Conservation (phyloP, 2,113 vertebrate species). For the Tupaia chinensis region DNA sequence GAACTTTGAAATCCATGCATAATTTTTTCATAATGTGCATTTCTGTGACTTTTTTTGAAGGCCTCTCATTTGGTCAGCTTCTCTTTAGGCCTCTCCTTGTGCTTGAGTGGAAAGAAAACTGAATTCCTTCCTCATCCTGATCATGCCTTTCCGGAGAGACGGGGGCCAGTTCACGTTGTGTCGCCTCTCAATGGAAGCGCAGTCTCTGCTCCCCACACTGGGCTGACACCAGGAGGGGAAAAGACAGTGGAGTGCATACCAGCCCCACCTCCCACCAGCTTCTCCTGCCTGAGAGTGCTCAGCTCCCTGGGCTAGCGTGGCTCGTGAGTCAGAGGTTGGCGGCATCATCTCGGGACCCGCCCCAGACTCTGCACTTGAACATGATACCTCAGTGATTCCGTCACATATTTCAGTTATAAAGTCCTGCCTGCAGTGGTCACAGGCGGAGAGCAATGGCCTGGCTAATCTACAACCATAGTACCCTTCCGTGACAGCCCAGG, state of each 20-base stretch:
- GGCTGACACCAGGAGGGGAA: not conserved
- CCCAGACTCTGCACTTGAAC: not conserved
- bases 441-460: too few relatives aligned
- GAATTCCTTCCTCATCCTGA: accelerated
- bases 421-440: too few relatives aligned
- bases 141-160: not conserved
- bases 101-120: not conserved
- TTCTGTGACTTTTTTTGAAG: too few relatives aligned
- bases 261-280: accelerated
- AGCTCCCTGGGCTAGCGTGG: not conserved
- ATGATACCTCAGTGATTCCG: too few relatives aligned
- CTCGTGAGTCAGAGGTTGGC: too few relatives aligned
- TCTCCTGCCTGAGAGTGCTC: too few relatives aligned
- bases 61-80: too few relatives aligned
- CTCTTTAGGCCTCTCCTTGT: not conserved
- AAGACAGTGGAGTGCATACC: not conserved
- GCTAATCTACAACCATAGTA: not conserved
- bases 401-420: accelerated
- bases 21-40: too few relatives aligned
- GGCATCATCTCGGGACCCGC: not conserved
- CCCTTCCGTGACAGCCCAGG: not conserved
- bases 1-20: too few relatives aligned
- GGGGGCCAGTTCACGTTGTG: not conserved
- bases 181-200: too few relatives aligned
- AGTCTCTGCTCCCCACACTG: too few relatives aligned